Evolutionary conservation across 2,113 vertebrate species (phyloP).

Genomic region (Pantherophis guttatus): DNA sequence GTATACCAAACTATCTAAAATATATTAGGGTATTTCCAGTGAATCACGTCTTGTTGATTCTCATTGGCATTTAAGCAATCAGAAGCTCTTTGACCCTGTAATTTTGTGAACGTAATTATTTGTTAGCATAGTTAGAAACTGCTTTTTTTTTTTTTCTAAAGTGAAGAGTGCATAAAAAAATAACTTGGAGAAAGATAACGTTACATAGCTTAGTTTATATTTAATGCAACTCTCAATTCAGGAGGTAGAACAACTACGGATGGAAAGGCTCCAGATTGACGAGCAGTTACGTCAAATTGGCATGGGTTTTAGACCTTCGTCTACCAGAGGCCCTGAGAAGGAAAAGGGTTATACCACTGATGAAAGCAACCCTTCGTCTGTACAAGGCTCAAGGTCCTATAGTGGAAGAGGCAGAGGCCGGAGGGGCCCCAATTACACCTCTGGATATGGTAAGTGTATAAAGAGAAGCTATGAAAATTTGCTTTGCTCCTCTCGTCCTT

Average conservation of each 20-base stretch:
- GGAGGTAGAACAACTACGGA: constrained; percentile 96
- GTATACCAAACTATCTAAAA: not conserved
- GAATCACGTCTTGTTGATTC: not conserved
- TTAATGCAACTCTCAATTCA: constrained; percentile 50
- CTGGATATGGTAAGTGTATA: constrained; percentile 83
- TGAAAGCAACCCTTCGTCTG: constrained; percentile 78
- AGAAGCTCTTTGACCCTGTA: not conserved
- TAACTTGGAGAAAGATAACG: not conserved
- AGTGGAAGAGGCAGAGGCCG: constrained; percentile 89
- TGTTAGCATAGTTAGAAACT: not conserved
- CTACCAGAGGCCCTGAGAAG: constrained; percentile 77
- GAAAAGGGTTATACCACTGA: constrained; percentile 86
- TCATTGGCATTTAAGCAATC: not conserved
- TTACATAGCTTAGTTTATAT: not conserved
- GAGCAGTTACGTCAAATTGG: constrained; percentile 95
- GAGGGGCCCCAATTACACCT: constrained; percentile 87
- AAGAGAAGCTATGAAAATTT: not conserved
- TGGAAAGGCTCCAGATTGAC: constrained; percentile 96
- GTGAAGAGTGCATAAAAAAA: not conserved
- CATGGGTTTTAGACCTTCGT: constrained; percentile 87
- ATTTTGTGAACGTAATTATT: not conserved
- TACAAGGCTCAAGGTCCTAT: constrained; percentile 89
- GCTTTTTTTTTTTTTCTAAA: not conserved
- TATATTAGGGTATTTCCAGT: not conserved
- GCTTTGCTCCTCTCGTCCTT: not conserved